Base-by-base conservation (phyloP, 2,113 vertebrate species). In the Mastomys coucha region DNA sequence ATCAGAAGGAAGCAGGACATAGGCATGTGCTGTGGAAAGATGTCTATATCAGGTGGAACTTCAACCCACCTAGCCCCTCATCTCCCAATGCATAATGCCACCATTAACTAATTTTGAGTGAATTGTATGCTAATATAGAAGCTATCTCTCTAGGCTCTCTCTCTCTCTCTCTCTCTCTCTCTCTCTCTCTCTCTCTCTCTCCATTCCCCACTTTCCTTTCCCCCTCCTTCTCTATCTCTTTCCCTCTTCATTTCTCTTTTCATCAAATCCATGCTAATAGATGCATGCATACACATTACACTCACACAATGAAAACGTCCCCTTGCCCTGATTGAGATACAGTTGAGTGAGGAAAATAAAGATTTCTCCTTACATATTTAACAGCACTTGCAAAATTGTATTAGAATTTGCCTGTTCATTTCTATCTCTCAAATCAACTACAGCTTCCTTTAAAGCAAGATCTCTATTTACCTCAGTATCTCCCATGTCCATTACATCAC, bases 371-470 rank as follows among this genome's bases (percentile, higher is more conserved):
- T 67, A 17, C 4, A 42, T 19, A 45, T 14, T 31, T 87, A 16
- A 17, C 6, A 80, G 60, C 75, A 70, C 42, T 84, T 90, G 58
- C 0, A 42, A 14, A 20, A 78, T 36, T 73, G 17, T 94, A 49
- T 89, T 96, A 70, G 26, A 88, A 72, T 81, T 53, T 90, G 58
- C 67, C 36, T 82, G 67, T 88, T 91, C 49, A 13, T 13, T 56
- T 91, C 51, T 91, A 39, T 76, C 36, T 88, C 69, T 49, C 42
- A 88, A 78, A 96, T 72, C 91, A 85, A 67, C 80, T 51, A 49
- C 45, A 67, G 72, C 45, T 39, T 91, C 51, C 58, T 93, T 81
- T 81, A 93, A 92, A 85, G 26, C 24, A 65, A 85, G 1, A 2
- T 26, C 88, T 92, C 9, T 78, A 33, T 73, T 91, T 69, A 65